Evolutionary conservation across 2,797 vertebrate species (phyloP).

Genomic region (Tokudaia muenninki): DNA sequence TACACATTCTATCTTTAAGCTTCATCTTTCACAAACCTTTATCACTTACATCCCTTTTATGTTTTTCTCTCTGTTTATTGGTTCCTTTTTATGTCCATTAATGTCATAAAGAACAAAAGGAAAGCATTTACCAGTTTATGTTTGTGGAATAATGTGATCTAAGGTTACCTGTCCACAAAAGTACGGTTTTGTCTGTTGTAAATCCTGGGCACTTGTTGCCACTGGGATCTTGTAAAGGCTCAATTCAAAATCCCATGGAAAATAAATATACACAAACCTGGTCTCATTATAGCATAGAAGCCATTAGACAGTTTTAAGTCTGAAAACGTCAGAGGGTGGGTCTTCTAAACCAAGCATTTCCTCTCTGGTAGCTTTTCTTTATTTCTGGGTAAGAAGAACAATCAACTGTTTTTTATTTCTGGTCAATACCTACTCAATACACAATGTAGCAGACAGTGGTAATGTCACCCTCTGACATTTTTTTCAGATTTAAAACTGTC

Average conservation of each 20-base stretch:
- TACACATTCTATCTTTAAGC: not conserved
- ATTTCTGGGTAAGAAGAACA: not conserved
- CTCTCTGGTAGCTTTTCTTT: not conserved
- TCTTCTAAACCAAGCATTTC: not conserved
- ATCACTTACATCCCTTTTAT: not conserved
- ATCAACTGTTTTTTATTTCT: not conserved
- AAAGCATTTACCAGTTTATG: not conserved
- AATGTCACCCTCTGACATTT: not conserved
- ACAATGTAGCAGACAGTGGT: not conserved
- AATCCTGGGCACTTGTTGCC: not conserved
- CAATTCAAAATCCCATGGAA: not conserved
- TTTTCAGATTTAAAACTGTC: not conserved
- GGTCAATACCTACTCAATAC: not conserved
- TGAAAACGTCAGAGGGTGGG: not conserved
- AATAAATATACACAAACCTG: not conserved
- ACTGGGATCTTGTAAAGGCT: not conserved
- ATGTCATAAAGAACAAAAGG: not conserved
- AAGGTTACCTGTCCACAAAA: not conserved
- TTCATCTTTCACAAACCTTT: not conserved
- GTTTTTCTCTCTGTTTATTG: not conserved
- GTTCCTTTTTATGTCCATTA: not conserved
- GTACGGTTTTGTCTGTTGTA: not conserved
- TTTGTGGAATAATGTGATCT: not conserved
- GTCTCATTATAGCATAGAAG: not conserved
- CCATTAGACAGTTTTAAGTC: not conserved